These are phyloP conservation scores for Drosophila truncata DNA, from an alignment of 1,140 invertebrate species.

Conservation along the genomic window DNA sequence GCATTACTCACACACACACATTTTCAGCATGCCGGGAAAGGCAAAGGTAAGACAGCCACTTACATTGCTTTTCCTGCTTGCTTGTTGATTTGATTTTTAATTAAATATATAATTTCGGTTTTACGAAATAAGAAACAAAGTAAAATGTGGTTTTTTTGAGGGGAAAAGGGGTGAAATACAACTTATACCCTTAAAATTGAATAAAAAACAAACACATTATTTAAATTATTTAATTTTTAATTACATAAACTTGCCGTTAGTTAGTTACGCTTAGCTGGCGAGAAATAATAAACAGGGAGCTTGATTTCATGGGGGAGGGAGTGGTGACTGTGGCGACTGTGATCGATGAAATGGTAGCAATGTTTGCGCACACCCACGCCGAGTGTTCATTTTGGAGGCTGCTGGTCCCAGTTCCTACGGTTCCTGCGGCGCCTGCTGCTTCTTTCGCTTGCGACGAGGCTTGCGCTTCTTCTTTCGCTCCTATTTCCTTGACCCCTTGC, in stretches of 20 bases:
- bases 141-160: neutral
- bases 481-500: slow-evolving; percentile 79
- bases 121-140: slow-evolving; percentile 54
- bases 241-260: slow-evolving; percentile 73
- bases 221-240: slow-evolving; percentile 81
- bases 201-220: slow-evolving; percentile 20
- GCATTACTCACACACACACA: slow-evolving; percentile 1
- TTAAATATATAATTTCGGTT: slow-evolving; percentile 64
- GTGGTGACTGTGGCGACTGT: too few relatives aligned
- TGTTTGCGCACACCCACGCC: slow-evolving; percentile 23
- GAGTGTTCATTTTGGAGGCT: slow-evolving; percentile 18
- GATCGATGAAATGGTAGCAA: slow-evolving; percentile 28
- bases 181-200: neutral
- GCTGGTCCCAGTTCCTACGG: slow-evolving; percentile 17
- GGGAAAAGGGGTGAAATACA: neutral
- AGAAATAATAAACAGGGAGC: slow-evolving; percentile 59
- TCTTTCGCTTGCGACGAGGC: slow-evolving; percentile 76
- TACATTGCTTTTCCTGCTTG: slow-evolving; percentile 51
- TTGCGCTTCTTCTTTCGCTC: slow-evolving; percentile 82
- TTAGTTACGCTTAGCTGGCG: slow-evolving; percentile 57
- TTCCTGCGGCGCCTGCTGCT: slow-evolving; percentile 61
- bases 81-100: slow-evolving; percentile 17
- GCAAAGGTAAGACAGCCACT: slow-evolving; percentile 73
- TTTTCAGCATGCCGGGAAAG: slow-evolving; percentile 15
- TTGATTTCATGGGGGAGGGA: slow-evolving; percentile 19